These are phyloP conservation scores for Littorina saxatilis DNA, from an alignment of 1,140 invertebrate genomes.

Conservation along the genomic window DNA sequence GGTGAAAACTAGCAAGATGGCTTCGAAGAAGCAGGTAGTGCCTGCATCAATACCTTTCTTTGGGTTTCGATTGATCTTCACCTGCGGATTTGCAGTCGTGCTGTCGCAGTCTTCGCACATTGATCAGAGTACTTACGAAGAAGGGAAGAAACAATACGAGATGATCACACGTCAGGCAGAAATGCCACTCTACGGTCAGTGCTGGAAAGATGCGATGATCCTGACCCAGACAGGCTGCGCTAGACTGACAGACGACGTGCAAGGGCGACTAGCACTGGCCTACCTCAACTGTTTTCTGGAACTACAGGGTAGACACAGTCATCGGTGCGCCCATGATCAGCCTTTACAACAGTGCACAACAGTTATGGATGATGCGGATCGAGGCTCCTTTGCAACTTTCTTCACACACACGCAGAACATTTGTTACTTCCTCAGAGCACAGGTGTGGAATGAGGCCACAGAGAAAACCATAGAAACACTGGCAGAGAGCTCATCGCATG, in stretches of 20 bases:
- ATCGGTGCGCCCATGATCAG: slow-evolving; percentile 77
- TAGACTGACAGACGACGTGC: slow-evolving; percentile 79
- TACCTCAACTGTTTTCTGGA: slow-evolving; percentile 83
- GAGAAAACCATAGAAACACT: slow-evolving; percentile 78
- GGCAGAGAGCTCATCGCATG: slow-evolving; percentile 74
- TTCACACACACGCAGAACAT: slow-evolving; percentile 84
- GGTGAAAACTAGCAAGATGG: too few species aligned
- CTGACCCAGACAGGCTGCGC: slow-evolving; percentile 79
- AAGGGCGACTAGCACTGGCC: slow-evolving; percentile 80
- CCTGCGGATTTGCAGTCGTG: neutral
- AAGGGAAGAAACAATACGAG: slow-evolving; percentile 67
- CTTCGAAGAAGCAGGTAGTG: too few species aligned
- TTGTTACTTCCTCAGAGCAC: slow-evolving; percentile 82
- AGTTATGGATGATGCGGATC: slow-evolving; percentile 79
- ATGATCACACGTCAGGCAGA: slow-evolving; percentile 59
- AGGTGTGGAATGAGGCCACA: slow-evolving; percentile 82
- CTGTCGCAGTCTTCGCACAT: slow-evolving; percentile 15
- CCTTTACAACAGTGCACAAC: slow-evolving; percentile 78
- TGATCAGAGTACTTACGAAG: slow-evolving; percentile 47
- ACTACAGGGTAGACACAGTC: slow-evolving; percentile 78
- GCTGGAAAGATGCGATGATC: slow-evolving; percentile 80
- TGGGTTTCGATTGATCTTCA: neutral
- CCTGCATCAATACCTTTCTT: too few species aligned
- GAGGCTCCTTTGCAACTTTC: slow-evolving; percentile 81
- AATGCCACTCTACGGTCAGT: slow-evolving; percentile 79